Evolutionary conservation across 2,797 vertebrate species (phyloP), one percentile per base, ranked within the genome.

Genomic region (Allobates femoralis): DNA sequence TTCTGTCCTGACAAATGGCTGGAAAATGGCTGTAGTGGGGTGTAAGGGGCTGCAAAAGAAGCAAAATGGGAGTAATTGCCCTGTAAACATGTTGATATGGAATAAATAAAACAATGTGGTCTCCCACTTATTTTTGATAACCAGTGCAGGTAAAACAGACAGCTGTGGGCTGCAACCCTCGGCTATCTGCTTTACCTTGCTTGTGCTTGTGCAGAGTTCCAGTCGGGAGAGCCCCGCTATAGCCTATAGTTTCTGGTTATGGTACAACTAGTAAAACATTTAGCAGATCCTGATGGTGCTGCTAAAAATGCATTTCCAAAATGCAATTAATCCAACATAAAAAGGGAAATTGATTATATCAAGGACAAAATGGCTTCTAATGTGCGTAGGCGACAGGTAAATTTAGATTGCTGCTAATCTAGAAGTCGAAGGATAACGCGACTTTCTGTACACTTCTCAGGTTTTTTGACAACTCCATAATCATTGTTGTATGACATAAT

Each of bases 401-500:
- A 69, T 32, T 69, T 51, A 14, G 12, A 79, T 51, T 15, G 26
- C 64, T 55, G 30, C 37, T 71, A 23, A 28, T 23, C 81, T 73
- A 41, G 41, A 41, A 34, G 50, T 83, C 32, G 56, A 41, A 55
- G 50, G 53, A 60, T 34, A n/a, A 7, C 10, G 32, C 14, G 62
- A 69, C 79, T 58, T 83, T 71, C n/a, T 66, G n/a, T 50, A 66
- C 60, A 64, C 34, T 64, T 30, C 26, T 81, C 67, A 28, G 30
- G 30, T 41, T 78, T 82, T 51, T n/a, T 83, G 81, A 73, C 66
- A 82, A 82, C 66, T 82, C 66, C 66, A 82, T 73, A 83, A 83
- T 60, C 46, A 81, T 81, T 69, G 62, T 81, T 66, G 62, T 69
- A 51, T 53, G 46, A 81, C 67, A 83, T 58, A 58, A 83, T 83